Percentiles rank a stretch among this genome's conserved stretches.
These are phyloP conservation scores for Nothobranchius furzeri DNA, from an alignment of 2,113 vertebrate species.

Conservation along the genomic window DNA sequence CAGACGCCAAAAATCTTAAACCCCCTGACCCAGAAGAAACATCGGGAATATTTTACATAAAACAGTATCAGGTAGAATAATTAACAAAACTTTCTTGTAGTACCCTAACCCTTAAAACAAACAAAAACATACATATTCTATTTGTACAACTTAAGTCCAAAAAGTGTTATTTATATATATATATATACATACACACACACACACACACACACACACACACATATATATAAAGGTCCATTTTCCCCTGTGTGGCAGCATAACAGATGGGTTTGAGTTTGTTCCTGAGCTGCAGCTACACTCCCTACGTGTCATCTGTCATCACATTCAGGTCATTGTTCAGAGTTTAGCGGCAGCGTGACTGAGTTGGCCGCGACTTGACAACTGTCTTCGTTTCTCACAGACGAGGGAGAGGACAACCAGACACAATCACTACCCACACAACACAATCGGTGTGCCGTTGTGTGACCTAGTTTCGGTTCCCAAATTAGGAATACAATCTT, in stretches of 20 bases:
- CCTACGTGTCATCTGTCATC: conserved; percentile 74
- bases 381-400: conserved; percentile 60
- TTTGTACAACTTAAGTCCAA: no score
- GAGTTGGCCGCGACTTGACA: conserved; percentile 72
- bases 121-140: no score
- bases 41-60: no score
- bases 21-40: no score
- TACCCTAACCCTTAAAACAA: no score
- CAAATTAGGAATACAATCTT: conserved; percentile 36
- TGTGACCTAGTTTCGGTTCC: conserved; percentile 30
- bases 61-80: no score
- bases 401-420: conserved; percentile 41
- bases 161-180: no score
- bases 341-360: conserved; percentile 71
- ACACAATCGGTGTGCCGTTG: conserved; percentile 16
- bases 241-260: conserved; percentile 45
- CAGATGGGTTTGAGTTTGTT: conserved; percentile 68
- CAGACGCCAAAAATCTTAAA: no score
- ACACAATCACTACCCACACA: conserved; percentile 24
- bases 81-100: no score
- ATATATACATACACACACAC: not conserved
- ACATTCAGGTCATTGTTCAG: conserved; percentile 74
- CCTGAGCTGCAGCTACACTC: conserved; percentile 52
- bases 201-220: no score
- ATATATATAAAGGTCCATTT: conserved; percentile 5